Percentiles rank a stretch among this genome's conserved stretches.
phyloP scores from a whole-genome alignment of 2,113 vertebrate species.

The Opisthocomus hoazin region DNA sequence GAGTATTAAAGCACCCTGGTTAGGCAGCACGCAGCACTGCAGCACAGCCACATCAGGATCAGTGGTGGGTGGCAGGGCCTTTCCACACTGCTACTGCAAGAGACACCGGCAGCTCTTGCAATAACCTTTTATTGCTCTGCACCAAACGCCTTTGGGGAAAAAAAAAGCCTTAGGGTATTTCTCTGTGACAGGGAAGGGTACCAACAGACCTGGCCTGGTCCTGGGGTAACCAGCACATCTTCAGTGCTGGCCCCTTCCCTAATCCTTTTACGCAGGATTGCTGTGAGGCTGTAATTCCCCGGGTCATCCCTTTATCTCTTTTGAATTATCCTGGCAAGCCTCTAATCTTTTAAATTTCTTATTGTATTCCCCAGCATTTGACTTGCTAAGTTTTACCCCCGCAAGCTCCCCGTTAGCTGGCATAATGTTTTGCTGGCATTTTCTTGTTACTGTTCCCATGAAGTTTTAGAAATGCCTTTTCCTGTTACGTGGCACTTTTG shows the following conservation, averaged over 20 bases:
- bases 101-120: not conserved
- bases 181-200: not conserved
- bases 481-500: not conserved
- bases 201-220: not conserved
- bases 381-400: not conserved
- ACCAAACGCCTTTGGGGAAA: not conserved
- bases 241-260: not conserved
- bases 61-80: not conserved
- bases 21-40: not conserved
- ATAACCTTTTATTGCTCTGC: not conserved
- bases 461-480: not conserved
- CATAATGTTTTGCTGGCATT: not conserved
- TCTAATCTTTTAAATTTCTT: not conserved
- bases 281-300: not conserved
- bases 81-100: not conserved
- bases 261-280: not conserved
- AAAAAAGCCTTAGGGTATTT: not conserved
- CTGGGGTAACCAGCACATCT: not conserved
- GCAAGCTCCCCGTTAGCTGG: not conserved
- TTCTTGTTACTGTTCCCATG: not conserved
- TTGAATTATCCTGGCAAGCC: not conserved
- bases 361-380: not conserved
- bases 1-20: not conserved
- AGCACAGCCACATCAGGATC: not conserved
- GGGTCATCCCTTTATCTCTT: constrained; percentile 17